Base-by-base conservation (phyloP, 1,140 invertebrate genomes). In the Zaprionus tsacasi region DNA sequence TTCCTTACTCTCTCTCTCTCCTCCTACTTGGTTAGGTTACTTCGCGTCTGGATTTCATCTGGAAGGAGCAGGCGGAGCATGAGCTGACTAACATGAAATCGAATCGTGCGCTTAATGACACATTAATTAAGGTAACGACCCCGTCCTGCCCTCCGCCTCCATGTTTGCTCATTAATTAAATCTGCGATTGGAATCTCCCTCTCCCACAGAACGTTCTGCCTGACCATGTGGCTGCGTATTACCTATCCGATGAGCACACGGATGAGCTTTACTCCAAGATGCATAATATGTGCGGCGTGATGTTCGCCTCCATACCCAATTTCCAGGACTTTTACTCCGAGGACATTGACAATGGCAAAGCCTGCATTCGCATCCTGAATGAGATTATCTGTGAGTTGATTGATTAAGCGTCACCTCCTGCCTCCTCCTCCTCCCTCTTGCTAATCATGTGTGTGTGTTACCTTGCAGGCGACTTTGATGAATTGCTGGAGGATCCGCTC, bases 281-380 rank as follows among this genome's bases (percentile, higher is more conserved):
- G 75, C 96, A 98, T 59, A 96, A 97, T 72, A 96, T 97, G 92
- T 98, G 99, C 33, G 98, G 98, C 2, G 98, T 99, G 0, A 97
- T 99, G 95, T 99, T 99, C 93, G 99, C 98, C 8, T 98, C 98
- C 45, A 99, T 99, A 72, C 98, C 99, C 3, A 99, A 99, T 93
- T 99, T 99, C 93, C 98, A 98, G 38, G 98, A 99, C 92, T 99
- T 99, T 93, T 99, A 99, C 94, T 99, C 98, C 1, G 98, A 99
- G 93, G 98, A 98, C 92, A 96, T 98, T 52, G 98, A 98, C 93
- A 98, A 98, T 91, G 99, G 99, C 48, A 96, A 99, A 90, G 99
- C 99, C 91, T 99, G 98, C 93, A 99, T 99, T 90, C 94, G 98
- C 67, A 95, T 99, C 36, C 94, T 99, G 17, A 99, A 99, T 94